A percentile compares a stretch with the other conserved stretches of the same genome.
These are phyloP conservation scores for Platichthys flesus DNA, from an alignment of 2,113 vertebrate species.

Conservation along the genomic window DNA sequence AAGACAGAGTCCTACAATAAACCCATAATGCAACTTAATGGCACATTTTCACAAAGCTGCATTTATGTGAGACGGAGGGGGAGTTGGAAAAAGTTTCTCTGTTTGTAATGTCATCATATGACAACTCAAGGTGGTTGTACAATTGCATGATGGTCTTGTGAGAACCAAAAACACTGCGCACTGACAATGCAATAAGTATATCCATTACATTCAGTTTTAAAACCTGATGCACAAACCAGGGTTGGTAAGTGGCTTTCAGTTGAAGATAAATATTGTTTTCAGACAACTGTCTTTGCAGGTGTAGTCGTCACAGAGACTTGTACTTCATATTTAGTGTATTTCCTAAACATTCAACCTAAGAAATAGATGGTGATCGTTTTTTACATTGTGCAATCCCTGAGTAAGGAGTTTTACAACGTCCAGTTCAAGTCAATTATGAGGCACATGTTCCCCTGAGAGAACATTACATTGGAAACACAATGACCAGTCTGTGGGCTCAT, in stretches of 20 bases:
- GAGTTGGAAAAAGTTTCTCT: background rate
- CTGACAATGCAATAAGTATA: background rate
- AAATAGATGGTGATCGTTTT: background rate
- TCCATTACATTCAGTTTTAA: background rate
- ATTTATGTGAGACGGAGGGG: background rate
- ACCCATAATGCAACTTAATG: background rate
- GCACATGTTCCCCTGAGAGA: background rate
- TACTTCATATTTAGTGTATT: background rate
- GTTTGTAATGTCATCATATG: background rate
- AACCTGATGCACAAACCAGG: background rate
- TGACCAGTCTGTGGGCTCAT: background rate
- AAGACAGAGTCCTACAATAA: background rate
- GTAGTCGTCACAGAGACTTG: no score
- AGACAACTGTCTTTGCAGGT: background rate
- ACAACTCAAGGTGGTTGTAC: background rate
- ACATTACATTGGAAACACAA: background rate
- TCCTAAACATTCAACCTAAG: background rate
- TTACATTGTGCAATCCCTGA: background rate
- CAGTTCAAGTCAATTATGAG: background rate
- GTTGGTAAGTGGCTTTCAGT: background rate
- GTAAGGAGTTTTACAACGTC: constrained; percentile 2
- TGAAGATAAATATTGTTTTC: background rate
- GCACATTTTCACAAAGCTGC: background rate
- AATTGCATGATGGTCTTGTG: background rate
- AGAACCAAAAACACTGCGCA: background rate